Evolutionary conservation across 1,140 invertebrate species (phyloP).

Genomic region (Pogonus chalceus): DNA sequence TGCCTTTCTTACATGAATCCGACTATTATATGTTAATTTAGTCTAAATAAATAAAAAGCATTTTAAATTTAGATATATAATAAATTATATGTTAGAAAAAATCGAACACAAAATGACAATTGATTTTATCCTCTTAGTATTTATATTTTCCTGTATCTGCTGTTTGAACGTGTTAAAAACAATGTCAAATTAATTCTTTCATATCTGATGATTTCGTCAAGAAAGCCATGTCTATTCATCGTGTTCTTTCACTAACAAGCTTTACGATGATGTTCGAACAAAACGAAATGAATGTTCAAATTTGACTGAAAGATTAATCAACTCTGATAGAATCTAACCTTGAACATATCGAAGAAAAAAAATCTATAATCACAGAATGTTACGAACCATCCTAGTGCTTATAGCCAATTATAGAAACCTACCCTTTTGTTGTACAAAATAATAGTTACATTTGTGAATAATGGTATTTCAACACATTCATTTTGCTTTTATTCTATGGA

Average conservation of each 20-base stretch:
- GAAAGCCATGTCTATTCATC: neutral
- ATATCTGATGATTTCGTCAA: neutral
- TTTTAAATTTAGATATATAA: too few relatives aligned
- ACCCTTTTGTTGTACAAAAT: slow-evolving; percentile 1
- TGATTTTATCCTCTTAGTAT: too few relatives aligned
- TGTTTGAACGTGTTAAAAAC: slow-evolving; percentile 1
- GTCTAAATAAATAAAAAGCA: too few relatives aligned
- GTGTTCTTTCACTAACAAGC: neutral
- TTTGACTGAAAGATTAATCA: neutral
- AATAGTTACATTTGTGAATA: neutral
- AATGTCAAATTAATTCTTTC: slow-evolving; percentile 1
- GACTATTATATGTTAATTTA: too few relatives aligned
- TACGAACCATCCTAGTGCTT: neutral
- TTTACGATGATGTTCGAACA: neutral
- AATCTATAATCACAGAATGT: neutral
- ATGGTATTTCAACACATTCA: too few relatives aligned
- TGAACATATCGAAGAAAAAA: neutral
- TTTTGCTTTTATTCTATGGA: too few relatives aligned
- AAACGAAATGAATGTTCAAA: neutral
- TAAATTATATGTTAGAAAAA: too few relatives aligned
- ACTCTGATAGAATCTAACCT: neutral
- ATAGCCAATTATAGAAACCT: slow-evolving; percentile 6
- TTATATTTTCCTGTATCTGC: too few relatives aligned
- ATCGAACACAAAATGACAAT: too few relatives aligned
- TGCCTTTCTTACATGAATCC: too few relatives aligned